Conservation (phyloP, 1,140 invertebrate genomes). For the Drosophila repleta region DNA sequence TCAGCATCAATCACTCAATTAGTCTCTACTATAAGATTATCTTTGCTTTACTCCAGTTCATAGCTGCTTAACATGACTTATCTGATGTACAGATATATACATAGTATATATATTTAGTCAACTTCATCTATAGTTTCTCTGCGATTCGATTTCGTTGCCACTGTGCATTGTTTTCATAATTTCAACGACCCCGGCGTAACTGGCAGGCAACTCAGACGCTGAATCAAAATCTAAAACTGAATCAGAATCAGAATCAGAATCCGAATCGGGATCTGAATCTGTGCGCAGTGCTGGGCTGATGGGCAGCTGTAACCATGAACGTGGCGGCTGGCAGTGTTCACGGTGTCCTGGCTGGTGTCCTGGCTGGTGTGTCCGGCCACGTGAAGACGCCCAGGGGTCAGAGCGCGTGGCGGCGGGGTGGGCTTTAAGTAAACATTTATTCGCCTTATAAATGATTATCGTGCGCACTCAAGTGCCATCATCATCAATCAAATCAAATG, state of each 20-base stretch:
- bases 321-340: background rate
- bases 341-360: background rate
- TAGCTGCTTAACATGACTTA: no score
- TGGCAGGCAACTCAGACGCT: conserved; percentile 13
- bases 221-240: conserved; percentile 37
- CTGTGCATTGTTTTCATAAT: conserved; percentile 15
- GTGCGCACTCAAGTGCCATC: conserved; percentile 64
- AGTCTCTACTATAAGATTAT: no score
- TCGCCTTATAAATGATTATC: conserved; percentile 72
- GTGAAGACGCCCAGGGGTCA: no score
- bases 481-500: conserved; percentile 70
- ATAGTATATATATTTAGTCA: no score
- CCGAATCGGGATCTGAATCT: conserved; percentile 33
- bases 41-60: no score
- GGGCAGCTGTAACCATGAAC: background rate
- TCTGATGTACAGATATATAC: no score
- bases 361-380: conserved; percentile 10
- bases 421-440: conserved; percentile 49
- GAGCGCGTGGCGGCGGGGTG: background rate
- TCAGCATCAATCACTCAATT: no score
- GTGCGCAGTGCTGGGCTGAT: conserved; percentile 20
- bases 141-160: background rate
- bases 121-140: no score
- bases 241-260: conserved; percentile 29
- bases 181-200: conserved; percentile 53